Percentiles rank a stretch among this genome's conserved stretches.
Evolutionary conservation across 2,797 vertebrate species (phyloP).

Genomic region (Onychomys torridus): DNA sequence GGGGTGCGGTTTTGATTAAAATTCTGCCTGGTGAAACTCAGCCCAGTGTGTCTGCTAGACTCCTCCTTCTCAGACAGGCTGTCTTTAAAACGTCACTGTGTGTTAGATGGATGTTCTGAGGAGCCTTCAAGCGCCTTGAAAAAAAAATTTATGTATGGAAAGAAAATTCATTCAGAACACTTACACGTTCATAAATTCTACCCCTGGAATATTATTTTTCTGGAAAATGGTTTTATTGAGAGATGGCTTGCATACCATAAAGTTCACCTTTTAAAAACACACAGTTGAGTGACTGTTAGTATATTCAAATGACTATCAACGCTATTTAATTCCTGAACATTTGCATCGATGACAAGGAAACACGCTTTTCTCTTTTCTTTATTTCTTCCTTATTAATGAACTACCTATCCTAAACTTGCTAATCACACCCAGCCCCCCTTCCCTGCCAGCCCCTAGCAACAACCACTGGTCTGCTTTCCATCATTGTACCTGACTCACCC

Average conservation of each 20-base stretch:
- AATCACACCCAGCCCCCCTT: background rate
- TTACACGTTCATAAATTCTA: background rate
- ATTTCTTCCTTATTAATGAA: background rate
- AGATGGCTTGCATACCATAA: background rate
- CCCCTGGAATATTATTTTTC: background rate
- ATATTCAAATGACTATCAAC: background rate
- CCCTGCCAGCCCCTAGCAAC: too few species aligned
- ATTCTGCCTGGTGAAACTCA: background rate
- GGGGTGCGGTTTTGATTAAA: background rate
- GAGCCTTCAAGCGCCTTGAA: background rate
- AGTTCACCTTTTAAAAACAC: background rate
- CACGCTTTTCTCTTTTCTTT: background rate
- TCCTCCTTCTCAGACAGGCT: background rate
- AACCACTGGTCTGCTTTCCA: background rate
- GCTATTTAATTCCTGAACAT: background rate
- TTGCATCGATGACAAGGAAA: background rate
- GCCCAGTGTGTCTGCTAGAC: rapidly evolving
- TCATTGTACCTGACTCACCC: background rate
- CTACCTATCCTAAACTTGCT: too few species aligned
- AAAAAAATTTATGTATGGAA: background rate
- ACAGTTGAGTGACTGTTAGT: background rate
- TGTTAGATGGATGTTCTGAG: background rate
- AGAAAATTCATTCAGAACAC: background rate
- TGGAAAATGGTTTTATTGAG: background rate
- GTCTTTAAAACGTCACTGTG: background rate